These are phyloP conservation scores for Idris sp. DNA, from an alignment of 1,140 invertebrate species.

Conservation along the genomic window DNA sequence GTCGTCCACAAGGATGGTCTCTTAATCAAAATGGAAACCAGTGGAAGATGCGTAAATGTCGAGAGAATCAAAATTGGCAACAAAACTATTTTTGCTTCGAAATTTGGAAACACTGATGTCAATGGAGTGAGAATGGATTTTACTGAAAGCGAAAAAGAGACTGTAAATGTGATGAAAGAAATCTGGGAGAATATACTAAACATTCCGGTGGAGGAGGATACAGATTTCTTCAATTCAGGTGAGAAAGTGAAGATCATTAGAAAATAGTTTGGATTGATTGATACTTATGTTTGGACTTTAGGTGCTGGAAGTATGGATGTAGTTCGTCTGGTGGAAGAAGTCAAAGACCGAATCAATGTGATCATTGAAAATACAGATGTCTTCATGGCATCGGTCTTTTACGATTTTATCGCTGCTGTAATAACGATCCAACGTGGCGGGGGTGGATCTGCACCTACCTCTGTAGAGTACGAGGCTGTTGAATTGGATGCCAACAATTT, in stretches of 20 bases:
- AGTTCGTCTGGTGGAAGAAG: conserved; percentile 93
- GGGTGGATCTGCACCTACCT: conserved; percentile 78
- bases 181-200: conserved; percentile 94
- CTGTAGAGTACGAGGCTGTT: conserved; percentile 85
- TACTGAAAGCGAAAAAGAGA: conserved; percentile 86
- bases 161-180: conserved; percentile 80
- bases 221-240: conserved; percentile 93
- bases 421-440: conserved; percentile 81
- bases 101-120: conserved; percentile 83
- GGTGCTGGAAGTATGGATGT: conserved; percentile 98
- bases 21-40: conserved; percentile 86
- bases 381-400: conserved; percentile 94
- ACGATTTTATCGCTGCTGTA: conserved; percentile 86
- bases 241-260: no score
- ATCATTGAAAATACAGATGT: conserved; percentile 92
- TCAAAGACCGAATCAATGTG: conserved; percentile 89
- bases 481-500: conserved; percentile 90
- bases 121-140: conserved; percentile 82
- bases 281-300: no score
- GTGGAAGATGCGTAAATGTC: conserved; percentile 88
- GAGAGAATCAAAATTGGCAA: conserved; percentile 85
- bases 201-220: conserved; percentile 85
- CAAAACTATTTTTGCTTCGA: conserved; percentile 90
- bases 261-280: no score
- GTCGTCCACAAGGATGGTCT: conserved; percentile 89